phyloP scores from a whole-genome alignment of 2,113 vertebrate species.

The Sapayoa aenigma region DNA sequence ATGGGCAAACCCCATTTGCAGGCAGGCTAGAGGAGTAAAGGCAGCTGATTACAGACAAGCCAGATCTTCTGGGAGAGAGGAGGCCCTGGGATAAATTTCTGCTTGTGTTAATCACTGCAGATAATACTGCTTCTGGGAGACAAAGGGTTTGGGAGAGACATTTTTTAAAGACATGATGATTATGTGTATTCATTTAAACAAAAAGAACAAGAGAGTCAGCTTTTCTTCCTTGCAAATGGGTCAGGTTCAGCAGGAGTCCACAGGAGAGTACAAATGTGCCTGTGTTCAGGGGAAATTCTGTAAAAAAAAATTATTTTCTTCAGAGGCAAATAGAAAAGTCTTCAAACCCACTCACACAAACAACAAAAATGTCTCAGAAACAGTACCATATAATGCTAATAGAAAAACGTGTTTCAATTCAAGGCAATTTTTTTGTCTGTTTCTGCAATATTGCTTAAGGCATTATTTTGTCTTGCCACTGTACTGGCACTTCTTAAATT shows the following conservation, averaged over 20 bases:
- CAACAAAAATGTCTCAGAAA: background rate
- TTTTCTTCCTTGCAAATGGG: background rate
- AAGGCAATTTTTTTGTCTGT: background rate
- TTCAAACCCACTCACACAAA: background rate
- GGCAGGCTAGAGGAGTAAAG: background rate
- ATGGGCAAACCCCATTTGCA: background rate
- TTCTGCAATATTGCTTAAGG: background rate
- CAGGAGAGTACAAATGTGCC: background rate
- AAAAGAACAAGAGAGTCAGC: conserved; percentile 1
- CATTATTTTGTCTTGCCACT: background rate
- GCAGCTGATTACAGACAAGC: background rate
- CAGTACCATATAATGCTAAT: background rate
- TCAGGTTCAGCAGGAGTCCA: background rate
- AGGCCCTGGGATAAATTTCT: background rate
- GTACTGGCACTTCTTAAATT: background rate
- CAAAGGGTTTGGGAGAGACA: background rate
- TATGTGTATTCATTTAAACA: background rate
- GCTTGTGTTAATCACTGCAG: background rate
- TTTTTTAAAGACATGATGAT: background rate
- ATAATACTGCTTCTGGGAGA: background rate
- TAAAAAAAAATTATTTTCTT: background rate
- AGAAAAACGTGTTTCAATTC: background rate
- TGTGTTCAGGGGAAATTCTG: background rate
- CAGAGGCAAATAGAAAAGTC: background rate
- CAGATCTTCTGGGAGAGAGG: background rate